A percentile compares a stretch with the other conserved stretches of the same genome.
Conservation (phyloP, 2,797 vertebrate species). For the Cuniculus paca region DNA sequence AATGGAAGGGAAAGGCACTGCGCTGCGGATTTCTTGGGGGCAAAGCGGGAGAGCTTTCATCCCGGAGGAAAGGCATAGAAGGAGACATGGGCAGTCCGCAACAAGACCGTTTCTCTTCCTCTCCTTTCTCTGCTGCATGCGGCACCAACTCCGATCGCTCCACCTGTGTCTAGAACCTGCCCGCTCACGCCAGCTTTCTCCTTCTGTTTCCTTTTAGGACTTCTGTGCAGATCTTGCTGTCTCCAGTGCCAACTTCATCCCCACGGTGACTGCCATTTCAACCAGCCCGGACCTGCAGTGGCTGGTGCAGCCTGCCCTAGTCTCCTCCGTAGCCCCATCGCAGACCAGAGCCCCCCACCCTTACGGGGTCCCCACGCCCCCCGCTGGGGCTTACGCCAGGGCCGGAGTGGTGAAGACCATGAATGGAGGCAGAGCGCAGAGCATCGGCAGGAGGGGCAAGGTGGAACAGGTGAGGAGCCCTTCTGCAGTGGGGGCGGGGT, state of each 20-base stretch:
- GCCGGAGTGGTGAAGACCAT: conserved; percentile 87
- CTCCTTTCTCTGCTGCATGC: conserved; percentile 56
- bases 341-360: conserved; percentile 92
- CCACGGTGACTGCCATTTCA: conserved; percentile 96
- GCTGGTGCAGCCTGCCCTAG: conserved; percentile 95
- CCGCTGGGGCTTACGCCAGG: conserved; percentile 83
- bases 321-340: conserved; percentile 94
- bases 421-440: conserved; percentile 89
- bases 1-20: conserved; percentile 36
- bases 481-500: neutral
- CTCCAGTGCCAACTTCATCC: conserved; percentile 95
- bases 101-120: neutral
- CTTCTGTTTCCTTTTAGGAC: conserved; percentile 89
- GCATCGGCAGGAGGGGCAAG: conserved; percentile 91
- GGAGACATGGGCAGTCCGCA: neutral
- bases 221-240: conserved; percentile 93
- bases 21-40: conserved; percentile 58
- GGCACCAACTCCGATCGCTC: neutral
- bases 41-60: conserved; percentile 41
- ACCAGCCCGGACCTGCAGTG: conserved; percentile 95
- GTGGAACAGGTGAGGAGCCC: conserved; percentile 92
- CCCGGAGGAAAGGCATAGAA: neutral
- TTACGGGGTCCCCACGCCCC: conserved; percentile 89
- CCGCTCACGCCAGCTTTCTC: conserved; percentile 66
- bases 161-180: conserved; percentile 44